Evolutionary conservation across 2,113 vertebrate species (phyloP).

Genomic region (Peucedramus taeniatus): DNA sequence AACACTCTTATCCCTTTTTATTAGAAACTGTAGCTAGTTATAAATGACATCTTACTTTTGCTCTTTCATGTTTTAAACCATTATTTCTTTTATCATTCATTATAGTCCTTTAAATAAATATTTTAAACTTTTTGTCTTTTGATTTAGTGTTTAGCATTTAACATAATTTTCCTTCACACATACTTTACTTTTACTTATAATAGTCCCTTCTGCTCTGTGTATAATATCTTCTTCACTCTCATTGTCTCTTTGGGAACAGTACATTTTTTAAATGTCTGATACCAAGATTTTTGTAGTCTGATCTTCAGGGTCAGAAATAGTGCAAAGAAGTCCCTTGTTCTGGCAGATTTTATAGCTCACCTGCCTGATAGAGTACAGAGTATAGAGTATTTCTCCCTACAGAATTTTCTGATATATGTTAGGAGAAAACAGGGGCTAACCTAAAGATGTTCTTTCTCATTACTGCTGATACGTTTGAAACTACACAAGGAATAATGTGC

Average conservation of each 20-base stretch:
- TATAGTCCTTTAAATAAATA: background rate
- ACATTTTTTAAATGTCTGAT: background rate
- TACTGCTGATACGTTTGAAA: slow-evolving; percentile 40
- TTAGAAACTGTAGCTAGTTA: background rate
- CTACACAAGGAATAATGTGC: slow-evolving; percentile 6
- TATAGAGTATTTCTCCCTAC: slow-evolving; percentile 8
- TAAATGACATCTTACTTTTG: background rate
- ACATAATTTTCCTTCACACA: background rate
- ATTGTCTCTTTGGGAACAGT: background rate
- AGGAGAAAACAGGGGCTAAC: slow-evolving; percentile 28
- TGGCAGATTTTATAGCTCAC: background rate
- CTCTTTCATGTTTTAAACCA: background rate
- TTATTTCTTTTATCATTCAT: background rate
- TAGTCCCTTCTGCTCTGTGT: background rate
- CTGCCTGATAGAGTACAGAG: background rate
- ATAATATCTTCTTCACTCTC: background rate
- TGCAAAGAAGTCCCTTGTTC: background rate
- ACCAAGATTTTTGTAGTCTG: background rate
- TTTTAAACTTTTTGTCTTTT: background rate
- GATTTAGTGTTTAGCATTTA: background rate
- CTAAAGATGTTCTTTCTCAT: slow-evolving; percentile 41
- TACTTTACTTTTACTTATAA: background rate
- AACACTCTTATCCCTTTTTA: background rate
- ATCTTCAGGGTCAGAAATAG: background rate
- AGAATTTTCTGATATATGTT: background rate